Conservation (phyloP, 1,140 invertebrate genomes). For the Glossosoma conforme region DNA sequence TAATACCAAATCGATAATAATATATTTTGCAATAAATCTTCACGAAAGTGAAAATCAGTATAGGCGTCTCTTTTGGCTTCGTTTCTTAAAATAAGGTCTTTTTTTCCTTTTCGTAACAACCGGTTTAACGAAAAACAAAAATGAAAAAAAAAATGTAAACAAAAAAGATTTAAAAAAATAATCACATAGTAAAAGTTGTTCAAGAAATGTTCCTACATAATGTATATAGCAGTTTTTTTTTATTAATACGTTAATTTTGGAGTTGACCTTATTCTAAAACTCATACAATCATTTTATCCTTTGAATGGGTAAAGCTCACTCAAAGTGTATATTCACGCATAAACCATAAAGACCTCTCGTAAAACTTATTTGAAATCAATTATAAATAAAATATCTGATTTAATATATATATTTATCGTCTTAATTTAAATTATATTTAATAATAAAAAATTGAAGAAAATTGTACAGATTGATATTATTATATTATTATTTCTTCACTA, state of each 20-base stretch:
- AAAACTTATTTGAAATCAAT: constrained; percentile 51
- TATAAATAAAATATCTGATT: constrained; percentile 50
- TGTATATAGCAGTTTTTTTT: constrained; percentile 30
- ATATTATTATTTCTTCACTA: constrained; percentile 24
- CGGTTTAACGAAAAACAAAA: constrained; percentile 17
- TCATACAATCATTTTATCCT: constrained; percentile 7
- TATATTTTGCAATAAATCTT: constrained; percentile 23
- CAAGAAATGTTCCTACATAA: constrained; percentile 29
- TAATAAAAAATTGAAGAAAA: constrained; percentile 36
- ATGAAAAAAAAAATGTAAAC: constrained; percentile 18
- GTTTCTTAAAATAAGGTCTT: constrained; percentile 14
- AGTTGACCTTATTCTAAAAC: constrained; percentile 24
- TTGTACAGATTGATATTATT: constrained; percentile 25
- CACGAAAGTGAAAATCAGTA: constrained; percentile 4
- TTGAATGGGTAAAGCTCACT: constrained; percentile 8
- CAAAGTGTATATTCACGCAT: constrained; percentile 22
- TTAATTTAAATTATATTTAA: too few species aligned
- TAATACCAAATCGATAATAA: constrained; percentile 36
- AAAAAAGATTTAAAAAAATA: constrained; percentile 12
- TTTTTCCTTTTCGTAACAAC: constrained; percentile 4
- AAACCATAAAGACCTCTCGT: constrained; percentile 54
- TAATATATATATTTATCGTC: constrained; percentile 54
- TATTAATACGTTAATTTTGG: constrained; percentile 11
- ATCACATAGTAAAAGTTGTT: constrained; percentile 7
- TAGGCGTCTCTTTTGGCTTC: constrained; percentile 7